These are phyloP conservation scores for Deilephila porcellus DNA, from an alignment of 2,888 invertebrate species.

Conservation along the genomic window DNA sequence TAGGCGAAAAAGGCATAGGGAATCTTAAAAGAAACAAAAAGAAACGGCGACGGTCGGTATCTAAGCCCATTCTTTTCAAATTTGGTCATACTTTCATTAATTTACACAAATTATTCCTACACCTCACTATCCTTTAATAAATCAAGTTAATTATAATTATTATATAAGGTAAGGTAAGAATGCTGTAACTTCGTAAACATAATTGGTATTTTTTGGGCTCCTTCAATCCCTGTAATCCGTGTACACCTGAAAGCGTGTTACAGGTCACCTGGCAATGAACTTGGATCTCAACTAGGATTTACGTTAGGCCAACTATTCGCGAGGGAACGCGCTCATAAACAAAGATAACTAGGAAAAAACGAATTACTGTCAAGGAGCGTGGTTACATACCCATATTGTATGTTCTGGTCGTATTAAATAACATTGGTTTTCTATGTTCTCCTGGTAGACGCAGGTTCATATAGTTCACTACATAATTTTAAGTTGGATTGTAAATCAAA, in stretches of 20 bases:
- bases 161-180: neutral
- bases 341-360: constrained; percentile 6
- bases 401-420: neutral
- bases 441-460: neutral
- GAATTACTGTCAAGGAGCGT: neutral
- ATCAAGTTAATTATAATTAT: neutral
- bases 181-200: neutral
- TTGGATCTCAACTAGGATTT: constrained; percentile 10
- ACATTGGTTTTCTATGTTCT: neutral
- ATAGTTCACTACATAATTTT: too few relatives aligned
- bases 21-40: neutral
- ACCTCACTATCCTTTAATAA: too few relatives aligned
- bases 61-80: too few relatives aligned
- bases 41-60: too few relatives aligned
- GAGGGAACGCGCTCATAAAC: constrained; percentile 10
- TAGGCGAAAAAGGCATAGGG: too few relatives aligned
- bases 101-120: neutral
- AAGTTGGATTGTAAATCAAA: too few relatives aligned
- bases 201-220: neutral
- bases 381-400: neutral
- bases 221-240: constrained; percentile 6
- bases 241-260: neutral
- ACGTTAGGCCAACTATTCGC: constrained; percentile 19
- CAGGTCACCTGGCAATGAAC: constrained; percentile 1
- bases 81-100: too few relatives aligned